Conservation (phyloP, 2,797 vertebrate genomes). For the Gymnothorax reevesii region DNA sequence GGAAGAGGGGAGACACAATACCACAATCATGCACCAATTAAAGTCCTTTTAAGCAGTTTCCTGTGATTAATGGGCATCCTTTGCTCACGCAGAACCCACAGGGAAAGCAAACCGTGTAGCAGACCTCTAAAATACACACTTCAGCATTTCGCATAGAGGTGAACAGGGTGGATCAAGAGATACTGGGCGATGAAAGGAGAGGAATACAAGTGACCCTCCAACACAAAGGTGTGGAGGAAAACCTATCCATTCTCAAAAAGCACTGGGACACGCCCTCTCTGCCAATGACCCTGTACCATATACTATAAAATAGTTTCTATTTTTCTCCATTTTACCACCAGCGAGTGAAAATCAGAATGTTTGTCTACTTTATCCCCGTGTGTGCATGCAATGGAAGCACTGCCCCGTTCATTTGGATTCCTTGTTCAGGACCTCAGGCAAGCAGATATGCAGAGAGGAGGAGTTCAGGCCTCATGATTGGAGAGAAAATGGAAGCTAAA, state of each 20-base stretch:
- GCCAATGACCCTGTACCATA: too few relatives aligned
- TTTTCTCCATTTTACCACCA: not conserved
- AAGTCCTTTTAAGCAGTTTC: not conserved
- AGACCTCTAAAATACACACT: not conserved
- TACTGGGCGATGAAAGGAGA: not conserved
- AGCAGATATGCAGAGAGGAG: not conserved
- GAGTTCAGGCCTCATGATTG: conserved; percentile 7
- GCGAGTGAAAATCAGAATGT: not conserved
- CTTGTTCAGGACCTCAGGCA: conserved; percentile 1
- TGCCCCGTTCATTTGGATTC: not conserved
- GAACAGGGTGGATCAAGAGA: not conserved
- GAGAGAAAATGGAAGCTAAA: not conserved
- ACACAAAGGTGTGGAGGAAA: not conserved
- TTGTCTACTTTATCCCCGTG: not conserved
- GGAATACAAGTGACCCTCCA: not conserved
- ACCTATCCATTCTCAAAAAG: not conserved
- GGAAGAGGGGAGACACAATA: too few relatives aligned
- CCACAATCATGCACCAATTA: not conserved
- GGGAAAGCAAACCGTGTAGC: not conserved
- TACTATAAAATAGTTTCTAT: not conserved
- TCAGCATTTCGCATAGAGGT: not conserved
- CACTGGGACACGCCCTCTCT: not conserved
- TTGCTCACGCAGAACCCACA: not conserved
- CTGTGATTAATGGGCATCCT: not conserved
- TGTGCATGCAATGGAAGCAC: not conserved